These are phyloP conservation scores for Brachynemurus nebulosus DNA, from an alignment of 2,888 invertebrate genomes.

Conservation along the genomic window DNA sequence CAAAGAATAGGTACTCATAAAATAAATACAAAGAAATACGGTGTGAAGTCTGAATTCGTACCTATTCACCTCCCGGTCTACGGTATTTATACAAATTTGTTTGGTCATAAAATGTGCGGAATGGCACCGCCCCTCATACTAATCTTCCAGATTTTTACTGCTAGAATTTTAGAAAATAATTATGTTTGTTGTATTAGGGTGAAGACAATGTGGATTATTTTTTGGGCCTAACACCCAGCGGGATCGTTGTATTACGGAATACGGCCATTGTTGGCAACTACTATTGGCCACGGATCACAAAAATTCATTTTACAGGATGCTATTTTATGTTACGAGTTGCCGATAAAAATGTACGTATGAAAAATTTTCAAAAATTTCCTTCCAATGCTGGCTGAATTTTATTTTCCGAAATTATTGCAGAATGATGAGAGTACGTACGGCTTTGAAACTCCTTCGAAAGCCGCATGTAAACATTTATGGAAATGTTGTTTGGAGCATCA, in stretches of 20 bases:
- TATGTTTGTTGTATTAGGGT: constrained; percentile 43
- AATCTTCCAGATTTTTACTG: constrained; percentile 6
- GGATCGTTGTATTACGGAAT: constrained; percentile 85
- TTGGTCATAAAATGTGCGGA: too few species aligned
- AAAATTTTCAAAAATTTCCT: constrained; percentile 1
- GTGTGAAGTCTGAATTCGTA: too few species aligned
- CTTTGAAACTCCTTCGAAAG: constrained; percentile 82
- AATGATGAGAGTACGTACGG: constrained; percentile 94
- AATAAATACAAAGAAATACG: too few species aligned
- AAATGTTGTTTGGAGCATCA: constrained; percentile 93
- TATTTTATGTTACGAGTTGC: constrained; percentile 93
- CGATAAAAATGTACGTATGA: constrained; percentile 79
- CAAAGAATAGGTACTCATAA: too few species aligned
- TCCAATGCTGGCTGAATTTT: background rate
- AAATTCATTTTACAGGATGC: constrained; percentile 91
- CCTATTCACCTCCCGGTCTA: constrained; percentile 4
- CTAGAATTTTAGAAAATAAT: constrained; percentile 8
- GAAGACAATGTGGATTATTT: constrained; percentile 96
- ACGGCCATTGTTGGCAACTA: constrained; percentile 95
- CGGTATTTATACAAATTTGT: too few species aligned
- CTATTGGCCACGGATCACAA: constrained; percentile 95
- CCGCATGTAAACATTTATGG: constrained; percentile 92
- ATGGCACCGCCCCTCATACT: too few species aligned
- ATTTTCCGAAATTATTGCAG: constrained; percentile 32
- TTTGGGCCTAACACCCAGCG: constrained; percentile 88